Evolutionary conservation across 2,113 vertebrate species (phyloP), one percentile per base, ranked within the genome.

Genomic region (Terrapene triunguis): DNA sequence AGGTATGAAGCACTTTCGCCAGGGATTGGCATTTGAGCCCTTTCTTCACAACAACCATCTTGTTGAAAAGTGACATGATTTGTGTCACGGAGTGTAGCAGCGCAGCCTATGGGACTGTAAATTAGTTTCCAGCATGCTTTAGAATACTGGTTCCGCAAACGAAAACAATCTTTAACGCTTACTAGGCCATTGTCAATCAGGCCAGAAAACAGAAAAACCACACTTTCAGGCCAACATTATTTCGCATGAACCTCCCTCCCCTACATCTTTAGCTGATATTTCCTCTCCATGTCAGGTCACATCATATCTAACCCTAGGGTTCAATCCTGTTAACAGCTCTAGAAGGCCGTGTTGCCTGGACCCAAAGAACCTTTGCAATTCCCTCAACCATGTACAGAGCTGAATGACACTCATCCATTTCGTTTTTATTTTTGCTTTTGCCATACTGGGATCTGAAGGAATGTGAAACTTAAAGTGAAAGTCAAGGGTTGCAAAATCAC

Each of bases 81-180:
- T 84, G 55, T 54, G 51, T 38, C 1, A 5, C 48, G 72, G 35
- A 35, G 79, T 27, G 62, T 55, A 83, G 79, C 74, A n/a, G 32
- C 42, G 78, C 0, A 2, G 24, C 19, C 74, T 48, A 84, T 89
- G 50, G 44, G 44, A 27, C 74, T n/a, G 80, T 24, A 84, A 84
- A 85, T 55, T 14, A 86, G 50, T 84, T 88, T 48, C 53, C n/a
- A 51, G 57, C 5, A 24, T 29, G 53, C 54, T 62, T 38, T 51
- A 65, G 79, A 8, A 53, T 29, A 54, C 38, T 3, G 21, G 69
- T 54, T 94, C 84, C 35, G 47, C 47, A 27, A 10, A 72, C 0
- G 0, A 35, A 80, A 51, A 74, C 83, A 88, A 44, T 27, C 12
- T 27, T 0, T 32, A 1, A 0, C 1, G 32, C 44, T 87, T 2